Evolutionary conservation across 2,888 invertebrate genomes (phyloP).

Genomic region (Alviniconcha strummeri): DNA sequence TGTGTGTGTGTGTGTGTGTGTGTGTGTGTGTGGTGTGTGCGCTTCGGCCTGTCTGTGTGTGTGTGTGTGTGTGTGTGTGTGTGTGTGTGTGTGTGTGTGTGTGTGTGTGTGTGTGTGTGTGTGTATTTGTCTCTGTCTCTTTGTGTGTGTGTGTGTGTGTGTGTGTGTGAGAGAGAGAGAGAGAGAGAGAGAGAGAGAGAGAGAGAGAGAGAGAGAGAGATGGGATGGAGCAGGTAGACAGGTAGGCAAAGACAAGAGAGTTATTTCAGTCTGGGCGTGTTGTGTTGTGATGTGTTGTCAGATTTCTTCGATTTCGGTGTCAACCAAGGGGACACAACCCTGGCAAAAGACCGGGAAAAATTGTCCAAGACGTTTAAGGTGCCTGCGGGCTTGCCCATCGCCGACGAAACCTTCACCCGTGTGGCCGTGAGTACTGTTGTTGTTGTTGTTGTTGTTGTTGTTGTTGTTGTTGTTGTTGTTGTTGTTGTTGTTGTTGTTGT

Average conservation of each 20-base stretch:
- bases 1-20: no score
- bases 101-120: not conserved
- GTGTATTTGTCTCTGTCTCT: not conserved
- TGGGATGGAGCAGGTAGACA: no score
- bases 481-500: no score
- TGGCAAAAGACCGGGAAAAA: slow-evolving; percentile 14
- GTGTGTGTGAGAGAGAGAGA: not conserved
- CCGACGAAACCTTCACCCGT: not conserved
- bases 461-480: no score
- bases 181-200: no score
- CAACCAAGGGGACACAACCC: slow-evolving; percentile 11
- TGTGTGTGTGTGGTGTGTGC: no score
- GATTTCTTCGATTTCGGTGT: slow-evolving; percentile 25
- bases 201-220: no score
- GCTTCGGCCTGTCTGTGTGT: no score
- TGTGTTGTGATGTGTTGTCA: not conserved
- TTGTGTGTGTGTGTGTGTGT: not conserved
- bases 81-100: not conserved
- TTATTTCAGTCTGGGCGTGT: no score
- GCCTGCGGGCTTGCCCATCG: not conserved
- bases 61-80: not conserved
- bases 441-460: no score
- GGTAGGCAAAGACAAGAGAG: no score
- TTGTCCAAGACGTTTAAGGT: not conserved
- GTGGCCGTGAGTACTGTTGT: not conserved